A percentile compares a stretch with the other conserved stretches of the same genome.
phyloP scores from a whole-genome alignment of 2,888 invertebrate genomes.

The Balanococcus diminutus region DNA sequence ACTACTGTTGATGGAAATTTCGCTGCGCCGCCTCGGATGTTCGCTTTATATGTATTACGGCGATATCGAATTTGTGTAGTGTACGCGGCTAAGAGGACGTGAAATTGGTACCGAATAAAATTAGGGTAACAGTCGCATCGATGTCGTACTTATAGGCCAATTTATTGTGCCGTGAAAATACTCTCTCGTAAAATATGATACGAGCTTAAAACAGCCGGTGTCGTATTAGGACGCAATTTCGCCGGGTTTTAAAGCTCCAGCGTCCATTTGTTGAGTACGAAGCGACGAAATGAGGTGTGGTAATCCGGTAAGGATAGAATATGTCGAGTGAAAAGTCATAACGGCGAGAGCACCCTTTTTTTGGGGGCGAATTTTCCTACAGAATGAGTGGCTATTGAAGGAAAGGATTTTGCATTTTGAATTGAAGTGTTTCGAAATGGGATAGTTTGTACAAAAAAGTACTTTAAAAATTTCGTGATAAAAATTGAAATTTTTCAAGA shows the following conservation, averaged over 20 bases:
- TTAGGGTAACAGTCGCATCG: neutral
- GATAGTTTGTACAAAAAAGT: too few species aligned
- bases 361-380: neutral
- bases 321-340: neutral
- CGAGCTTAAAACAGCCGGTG: neutral
- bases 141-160: neutral
- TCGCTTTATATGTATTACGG: neutral
- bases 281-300: neutral
- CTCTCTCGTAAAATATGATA: neutral
- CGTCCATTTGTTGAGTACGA: neutral
- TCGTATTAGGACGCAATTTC: neutral
- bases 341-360: neutral
- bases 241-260: neutral
- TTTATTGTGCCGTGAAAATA: neutral
- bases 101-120: neutral
- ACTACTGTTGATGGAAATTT: constrained; percentile 2
- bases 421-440: too few species aligned
- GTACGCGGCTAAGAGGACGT: neutral
- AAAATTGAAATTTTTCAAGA: too few species aligned
- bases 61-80: neutral
- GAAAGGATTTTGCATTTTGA: too few species aligned
- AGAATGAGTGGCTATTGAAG: neutral
- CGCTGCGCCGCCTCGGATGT: neutral
- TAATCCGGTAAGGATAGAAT: neutral
- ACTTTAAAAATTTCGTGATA: too few species aligned